Evolutionary conservation across 2,797 vertebrate species (phyloP).

Genomic region (Poliocrania exsul): DNA sequence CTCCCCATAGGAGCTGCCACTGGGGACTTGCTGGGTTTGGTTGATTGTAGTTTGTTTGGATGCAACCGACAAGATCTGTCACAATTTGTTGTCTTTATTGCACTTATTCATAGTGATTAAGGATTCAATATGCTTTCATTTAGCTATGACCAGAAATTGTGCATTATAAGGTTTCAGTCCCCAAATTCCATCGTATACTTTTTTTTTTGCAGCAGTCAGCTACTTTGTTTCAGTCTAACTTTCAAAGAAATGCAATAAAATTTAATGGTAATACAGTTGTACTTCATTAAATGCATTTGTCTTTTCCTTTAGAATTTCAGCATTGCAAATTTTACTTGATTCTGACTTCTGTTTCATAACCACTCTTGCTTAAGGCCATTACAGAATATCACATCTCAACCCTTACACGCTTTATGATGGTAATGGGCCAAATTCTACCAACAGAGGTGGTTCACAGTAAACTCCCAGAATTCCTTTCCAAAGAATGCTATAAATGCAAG

Average conservation of each 20-base stretch:
- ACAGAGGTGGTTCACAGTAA: not conserved
- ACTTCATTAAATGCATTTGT: not conserved
- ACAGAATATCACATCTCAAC: not conserved
- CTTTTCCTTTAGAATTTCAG: not conserved
- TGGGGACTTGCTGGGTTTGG: not conserved
- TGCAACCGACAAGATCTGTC: not conserved
- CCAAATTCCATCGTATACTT: not conserved
- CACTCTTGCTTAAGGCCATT: not conserved
- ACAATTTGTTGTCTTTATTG: not conserved
- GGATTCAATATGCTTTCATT: constrained; percentile 33
- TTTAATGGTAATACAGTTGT: constrained; percentile 3
- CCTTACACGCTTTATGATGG: not conserved
- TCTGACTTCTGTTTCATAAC: not conserved
- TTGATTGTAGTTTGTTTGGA: not conserved
- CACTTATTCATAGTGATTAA: not conserved
- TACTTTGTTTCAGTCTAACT: not conserved
- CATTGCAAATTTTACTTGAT: not conserved
- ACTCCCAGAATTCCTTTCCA: not conserved
- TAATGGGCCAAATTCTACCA: not conserved
- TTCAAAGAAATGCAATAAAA: not conserved
- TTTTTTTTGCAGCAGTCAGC: not conserved
- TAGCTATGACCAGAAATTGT: constrained; percentile 54
- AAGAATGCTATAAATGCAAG: not conserved
- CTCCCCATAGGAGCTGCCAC: not conserved
- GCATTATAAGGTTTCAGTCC: constrained; percentile 22